Base-by-base conservation (phyloP, 2,113 vertebrate species). In the Pseudorasbora parva region DNA sequence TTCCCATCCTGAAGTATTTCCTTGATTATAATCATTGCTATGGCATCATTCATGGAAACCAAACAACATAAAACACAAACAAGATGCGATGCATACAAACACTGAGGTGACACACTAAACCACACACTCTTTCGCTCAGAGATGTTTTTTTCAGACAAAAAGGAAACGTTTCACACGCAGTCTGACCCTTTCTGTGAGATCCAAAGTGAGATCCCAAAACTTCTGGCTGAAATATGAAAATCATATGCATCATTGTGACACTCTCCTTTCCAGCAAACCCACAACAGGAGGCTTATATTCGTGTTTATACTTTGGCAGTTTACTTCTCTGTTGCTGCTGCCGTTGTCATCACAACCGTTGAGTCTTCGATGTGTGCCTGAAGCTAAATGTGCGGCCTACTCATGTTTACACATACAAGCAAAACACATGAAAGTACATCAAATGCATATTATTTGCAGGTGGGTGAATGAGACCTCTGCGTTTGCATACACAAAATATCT, bases 41-140 rank as follows among this genome's bases (percentile, higher is more conserved):
- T 88, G 87, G 84, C 30, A 73, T 89, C 79, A 62, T 82, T 82
- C 83, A 83, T 83, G 86, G 87, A 82, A 77, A 90, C 89, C 86
- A 87, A 85, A 87, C 88, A 88, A 64, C 69, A 84, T 73, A 73
- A 80, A 86, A 84, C 72, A 75, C 90, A 91, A 86, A 85, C 77
- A 85, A 33, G 72, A 88, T 73, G 64, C 79, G n/a, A 83, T 87
- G 81, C 83, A 87, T 41, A 85, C 83, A 89, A 87, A 87, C 84
- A 83, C 14, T 8, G 49, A 84, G 75, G 84, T 84, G 68, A 85
- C 43, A 54, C 23, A 74, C 60, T 56, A 23, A 51, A 14, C 54
- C 43, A 68, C 84, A 66, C 66, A 82, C 72, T 72, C 43, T 7
- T 75, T 37, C 72, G 56, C 57, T 21, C 68, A 54, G 12, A 4